Conservation (phyloP, 2,888 invertebrate genomes). For the Selenia dentaria region DNA sequence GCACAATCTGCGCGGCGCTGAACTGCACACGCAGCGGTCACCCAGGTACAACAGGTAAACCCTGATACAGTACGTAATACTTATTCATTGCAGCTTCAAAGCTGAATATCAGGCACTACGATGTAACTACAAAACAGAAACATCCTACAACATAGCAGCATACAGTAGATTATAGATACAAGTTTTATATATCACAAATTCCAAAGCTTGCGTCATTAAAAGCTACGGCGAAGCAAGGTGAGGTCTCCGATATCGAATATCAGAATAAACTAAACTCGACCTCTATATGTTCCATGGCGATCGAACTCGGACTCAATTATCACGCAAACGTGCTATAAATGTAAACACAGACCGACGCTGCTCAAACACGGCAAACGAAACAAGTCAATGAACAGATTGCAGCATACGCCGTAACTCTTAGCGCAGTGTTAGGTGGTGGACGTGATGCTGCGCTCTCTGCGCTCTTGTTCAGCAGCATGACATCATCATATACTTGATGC, state of each 20-base stretch:
- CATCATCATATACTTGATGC: too few relatives aligned
- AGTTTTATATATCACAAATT: too few relatives aligned
- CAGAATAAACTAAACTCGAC: conserved; percentile 25
- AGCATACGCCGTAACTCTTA: conserved; percentile 15
- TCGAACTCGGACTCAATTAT: conserved; percentile 13
- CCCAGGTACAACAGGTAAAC: too few relatives aligned
- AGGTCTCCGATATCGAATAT: conserved; percentile 9
- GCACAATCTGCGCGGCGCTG: too few relatives aligned
- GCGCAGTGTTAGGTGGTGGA: background rate
- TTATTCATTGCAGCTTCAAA: too few relatives aligned
- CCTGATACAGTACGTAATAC: too few relatives aligned
- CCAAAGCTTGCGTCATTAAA: conserved; percentile 6
- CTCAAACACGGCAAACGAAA: conserved; percentile 5
- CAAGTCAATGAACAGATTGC: conserved; percentile 23
- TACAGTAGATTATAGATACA: too few relatives aligned
- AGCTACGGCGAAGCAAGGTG: conserved; percentile 12
- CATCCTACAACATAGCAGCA: too few relatives aligned
- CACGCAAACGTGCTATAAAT: conserved; percentile 24
- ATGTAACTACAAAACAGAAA: too few relatives aligned
- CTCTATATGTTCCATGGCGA: conserved; percentile 14
- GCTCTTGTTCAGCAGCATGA: background rate
- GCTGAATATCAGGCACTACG: too few relatives aligned
- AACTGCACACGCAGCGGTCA: too few relatives aligned
- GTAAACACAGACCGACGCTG: conserved; percentile 8
- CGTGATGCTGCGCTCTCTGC: background rate